These are phyloP conservation scores for Balaeniceps rex DNA, from an alignment of 2,113 vertebrate genomes.

Conservation along the genomic window DNA sequence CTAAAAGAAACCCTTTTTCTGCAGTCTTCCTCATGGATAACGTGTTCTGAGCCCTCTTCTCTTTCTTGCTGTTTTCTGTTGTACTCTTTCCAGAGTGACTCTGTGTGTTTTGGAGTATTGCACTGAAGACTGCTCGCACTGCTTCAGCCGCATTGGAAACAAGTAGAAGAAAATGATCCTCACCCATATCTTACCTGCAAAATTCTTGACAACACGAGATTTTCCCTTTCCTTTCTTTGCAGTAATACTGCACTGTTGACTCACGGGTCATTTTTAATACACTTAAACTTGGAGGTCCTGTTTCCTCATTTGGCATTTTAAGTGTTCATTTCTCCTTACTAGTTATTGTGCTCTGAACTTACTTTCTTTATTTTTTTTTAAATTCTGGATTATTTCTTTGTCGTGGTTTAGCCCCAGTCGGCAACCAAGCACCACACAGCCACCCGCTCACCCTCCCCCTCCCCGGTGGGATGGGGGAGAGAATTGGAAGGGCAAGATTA, in stretches of 20 bases:
- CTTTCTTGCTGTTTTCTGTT: background rate
- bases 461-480: no score
- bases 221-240: background rate
- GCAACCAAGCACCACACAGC: no score
- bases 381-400: background rate
- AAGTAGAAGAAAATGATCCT: background rate
- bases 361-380: background rate
- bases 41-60: background rate
- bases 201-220: background rate
- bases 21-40: background rate
- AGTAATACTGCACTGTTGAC: background rate
- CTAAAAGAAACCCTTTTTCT: background rate
- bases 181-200: background rate
- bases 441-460: no score
- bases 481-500: no score
- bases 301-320: background rate
- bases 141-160: background rate
- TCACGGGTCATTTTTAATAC: background rate
- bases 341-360: background rate
- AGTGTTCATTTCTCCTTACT: background rate
- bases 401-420: no score
- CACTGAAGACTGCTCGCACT: background rate
- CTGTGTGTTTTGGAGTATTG: background rate
- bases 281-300: background rate
- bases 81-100: background rate